phyloP scores from a whole-genome alignment of 2,888 invertebrate genomes.

The Ophion slaviceki region DNA sequence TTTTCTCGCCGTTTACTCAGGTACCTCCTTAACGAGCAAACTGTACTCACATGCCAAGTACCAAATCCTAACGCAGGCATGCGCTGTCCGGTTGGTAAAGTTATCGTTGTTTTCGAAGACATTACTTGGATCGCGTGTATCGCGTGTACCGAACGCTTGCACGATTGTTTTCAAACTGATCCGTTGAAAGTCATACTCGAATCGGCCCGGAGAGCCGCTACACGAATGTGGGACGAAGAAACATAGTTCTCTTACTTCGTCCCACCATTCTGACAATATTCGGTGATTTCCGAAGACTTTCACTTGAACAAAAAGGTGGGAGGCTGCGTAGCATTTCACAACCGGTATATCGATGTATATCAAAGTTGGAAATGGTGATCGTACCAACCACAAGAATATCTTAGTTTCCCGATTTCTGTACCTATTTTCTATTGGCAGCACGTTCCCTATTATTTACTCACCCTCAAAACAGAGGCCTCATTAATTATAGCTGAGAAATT shows the following conservation, averaged over 20 bases:
- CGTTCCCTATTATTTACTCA: too few relatives aligned
- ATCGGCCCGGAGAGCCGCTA: background rate
- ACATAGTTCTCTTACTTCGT: conserved; percentile 20
- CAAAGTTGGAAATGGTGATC: background rate
- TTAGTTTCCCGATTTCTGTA: too few relatives aligned
- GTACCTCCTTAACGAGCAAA: background rate
- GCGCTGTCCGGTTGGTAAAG: conserved; percentile 85
- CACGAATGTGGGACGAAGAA: conserved; percentile 8
- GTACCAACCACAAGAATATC: too few relatives aligned
- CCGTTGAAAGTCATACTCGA: background rate
- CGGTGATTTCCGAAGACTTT: conserved; percentile 33
- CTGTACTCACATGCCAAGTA: conserved; percentile 90
- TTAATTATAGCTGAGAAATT: too few relatives aligned
- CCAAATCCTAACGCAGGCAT: conserved; percentile 91
- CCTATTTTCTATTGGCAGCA: too few relatives aligned
- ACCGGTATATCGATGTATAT: background rate
- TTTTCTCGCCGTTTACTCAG: too few relatives aligned
- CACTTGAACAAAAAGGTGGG: conserved; percentile 23
- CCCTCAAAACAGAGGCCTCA: too few relatives aligned
- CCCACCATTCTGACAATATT: conserved; percentile 28
- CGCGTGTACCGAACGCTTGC: background rate
- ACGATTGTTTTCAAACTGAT: conserved; percentile 54
- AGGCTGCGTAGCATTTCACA: background rate
- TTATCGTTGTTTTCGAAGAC: conserved; percentile 78
- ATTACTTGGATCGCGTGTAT: conserved; percentile 72